Base-by-base conservation (phyloP, 1,140 invertebrate genomes). In the Drosophila ananassae region DNA sequence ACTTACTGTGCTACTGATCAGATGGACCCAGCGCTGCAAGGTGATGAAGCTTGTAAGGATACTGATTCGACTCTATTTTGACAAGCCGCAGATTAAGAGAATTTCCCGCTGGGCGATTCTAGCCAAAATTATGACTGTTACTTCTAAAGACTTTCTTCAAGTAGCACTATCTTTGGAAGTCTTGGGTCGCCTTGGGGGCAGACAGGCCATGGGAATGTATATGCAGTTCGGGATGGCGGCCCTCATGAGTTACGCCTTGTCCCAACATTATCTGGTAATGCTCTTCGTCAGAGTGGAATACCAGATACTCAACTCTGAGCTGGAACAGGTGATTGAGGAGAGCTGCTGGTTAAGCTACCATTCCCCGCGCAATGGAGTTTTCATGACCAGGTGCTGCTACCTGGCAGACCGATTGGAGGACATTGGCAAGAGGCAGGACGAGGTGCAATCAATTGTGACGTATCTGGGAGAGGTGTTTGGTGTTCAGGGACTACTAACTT, bases 311-410 rank as follows among this genome's bases (percentile, higher is more conserved):
- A 57, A 64, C 9, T 13, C 6, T 2, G 69, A 74, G 13, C 28
- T 74, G 3, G 24, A 13, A 12, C 2, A 28, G 12, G 60, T 73
- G 48, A 30, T 73, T 0, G 17, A 21, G 5, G 59, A 73, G 12
- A 8, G n/a, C 3, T 9, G 5, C 6, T 9, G 8, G 2, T 13
- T 73, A 12, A 64, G 37, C n/a, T 8, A 17, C 1, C 3, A 8
- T 3, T 10, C 21, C 5, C 8, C 9, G 1, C 24, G 46, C 10
- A 30, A 1, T 10, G 68, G 57, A 1, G 37, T 10, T 5, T 63
- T 73, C 9, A 52, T 74, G 52, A 63, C 69, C 8, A 57, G 32
- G n/a, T 74, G 72, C n/a, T 74, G 72, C 9, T 3, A 1, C 6
- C 13, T 74, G 9, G 69, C 72, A 0, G 72, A 74, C 37, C n/a